phyloP scores from a whole-genome alignment of 2,113 vertebrate genomes.

The Ptyas mucosa region DNA sequence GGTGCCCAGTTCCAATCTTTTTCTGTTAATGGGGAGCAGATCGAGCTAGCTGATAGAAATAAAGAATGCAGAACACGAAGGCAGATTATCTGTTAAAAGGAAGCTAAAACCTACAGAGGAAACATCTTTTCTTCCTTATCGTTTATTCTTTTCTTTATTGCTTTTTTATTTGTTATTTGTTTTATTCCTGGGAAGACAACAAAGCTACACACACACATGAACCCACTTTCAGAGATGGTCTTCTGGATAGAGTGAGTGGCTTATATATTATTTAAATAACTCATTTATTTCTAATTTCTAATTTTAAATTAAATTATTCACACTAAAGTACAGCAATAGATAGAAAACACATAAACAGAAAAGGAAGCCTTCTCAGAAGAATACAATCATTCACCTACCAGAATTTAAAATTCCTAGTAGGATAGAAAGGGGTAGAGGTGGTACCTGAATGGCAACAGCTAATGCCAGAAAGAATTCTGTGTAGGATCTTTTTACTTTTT shows the following conservation, averaged over 20 bases:
- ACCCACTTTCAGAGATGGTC: background rate
- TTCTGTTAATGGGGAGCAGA: conserved; percentile 49
- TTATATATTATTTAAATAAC: background rate
- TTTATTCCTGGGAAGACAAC: background rate
- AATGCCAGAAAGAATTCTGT: background rate
- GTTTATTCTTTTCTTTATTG: background rate
- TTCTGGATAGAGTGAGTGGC: background rate
- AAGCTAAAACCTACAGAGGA: conserved; percentile 40
- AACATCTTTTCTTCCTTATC: background rate
- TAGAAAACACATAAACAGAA: background rate
- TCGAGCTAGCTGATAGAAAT: conserved; percentile 58
- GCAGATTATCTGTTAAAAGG: conserved; percentile 37
- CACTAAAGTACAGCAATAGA: background rate
- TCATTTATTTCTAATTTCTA: background rate
- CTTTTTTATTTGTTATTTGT: background rate
- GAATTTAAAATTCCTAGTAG: background rate
- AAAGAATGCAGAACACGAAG: conserved; percentile 40
- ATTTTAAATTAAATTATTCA: background rate
- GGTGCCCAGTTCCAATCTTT: conserved; percentile 60
- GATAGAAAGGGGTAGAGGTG: background rate
- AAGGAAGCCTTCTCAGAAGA: background rate
- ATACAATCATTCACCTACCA: background rate
- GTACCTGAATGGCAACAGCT: background rate
- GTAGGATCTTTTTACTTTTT: background rate
- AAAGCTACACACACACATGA: background rate